phyloP scores from a whole-genome alignment of 2,797 vertebrate species.

The Antrozous pallidus region DNA sequence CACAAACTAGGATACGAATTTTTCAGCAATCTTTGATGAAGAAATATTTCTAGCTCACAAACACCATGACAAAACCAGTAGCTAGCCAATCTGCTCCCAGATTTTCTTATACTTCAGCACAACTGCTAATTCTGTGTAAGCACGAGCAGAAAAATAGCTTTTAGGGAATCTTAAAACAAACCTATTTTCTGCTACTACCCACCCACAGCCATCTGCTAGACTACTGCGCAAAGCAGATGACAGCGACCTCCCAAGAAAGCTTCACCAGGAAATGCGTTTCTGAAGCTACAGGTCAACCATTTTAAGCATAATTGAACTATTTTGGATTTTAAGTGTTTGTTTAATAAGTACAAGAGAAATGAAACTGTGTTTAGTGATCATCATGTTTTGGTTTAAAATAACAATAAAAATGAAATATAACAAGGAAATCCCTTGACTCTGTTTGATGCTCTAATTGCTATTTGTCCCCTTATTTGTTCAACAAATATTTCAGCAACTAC shows the following conservation, averaged over 20 bases:
- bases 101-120: slow-evolving; percentile 30
- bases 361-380: neutral
- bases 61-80: neutral
- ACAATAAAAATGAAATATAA: neutral
- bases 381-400: slow-evolving; percentile 16
- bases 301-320: neutral
- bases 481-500: neutral
- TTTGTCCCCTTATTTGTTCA: slow-evolving; percentile 1
- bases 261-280: slow-evolving; percentile 8
- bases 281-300: neutral
- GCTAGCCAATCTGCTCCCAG: neutral
- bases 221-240: neutral
- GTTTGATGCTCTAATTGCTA: neutral
- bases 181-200: slow-evolving; percentile 54
- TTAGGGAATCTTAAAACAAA: slow-evolving; percentile 15
- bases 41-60: neutral
- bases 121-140: slow-evolving; percentile 43
- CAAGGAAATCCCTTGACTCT: neutral
- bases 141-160: slow-evolving; percentile 22
- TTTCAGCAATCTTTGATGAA: neutral
- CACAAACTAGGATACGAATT: neutral
- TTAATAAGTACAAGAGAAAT: neutral
- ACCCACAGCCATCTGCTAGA: slow-evolving; percentile 57
- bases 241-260: neutral
- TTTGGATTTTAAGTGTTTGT: slow-evolving; percentile 22